These are phyloP conservation scores for Adela reaumurella DNA, from an alignment of 2,888 invertebrate species.

Conservation along the genomic window DNA sequence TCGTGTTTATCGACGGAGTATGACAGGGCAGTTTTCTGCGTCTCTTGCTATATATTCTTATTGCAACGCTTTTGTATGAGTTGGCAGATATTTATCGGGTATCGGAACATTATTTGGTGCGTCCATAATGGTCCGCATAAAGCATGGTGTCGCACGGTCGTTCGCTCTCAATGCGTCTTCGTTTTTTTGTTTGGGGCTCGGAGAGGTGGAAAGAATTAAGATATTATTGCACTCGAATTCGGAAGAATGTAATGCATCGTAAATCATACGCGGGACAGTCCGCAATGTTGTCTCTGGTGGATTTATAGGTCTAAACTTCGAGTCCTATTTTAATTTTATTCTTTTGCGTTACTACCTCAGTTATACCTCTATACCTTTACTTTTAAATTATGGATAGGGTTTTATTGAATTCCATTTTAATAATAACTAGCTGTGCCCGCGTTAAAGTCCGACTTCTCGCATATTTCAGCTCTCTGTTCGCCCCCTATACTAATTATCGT, in stretches of 20 bases:
- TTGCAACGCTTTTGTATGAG: constrained; percentile 56
- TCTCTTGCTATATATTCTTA: constrained; percentile 55
- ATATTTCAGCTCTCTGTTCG: no score
- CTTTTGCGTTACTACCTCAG: no score
- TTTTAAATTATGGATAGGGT: no score
- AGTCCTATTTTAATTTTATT: no score
- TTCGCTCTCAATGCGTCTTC: constrained; percentile 43
- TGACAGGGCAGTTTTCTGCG: constrained; percentile 52
- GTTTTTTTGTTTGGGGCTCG: constrained; percentile 35
- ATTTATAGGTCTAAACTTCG: no score
- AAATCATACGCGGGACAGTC: background rate
- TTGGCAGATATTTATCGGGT: constrained; percentile 57
- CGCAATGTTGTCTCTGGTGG: no score
- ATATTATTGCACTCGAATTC: background rate
- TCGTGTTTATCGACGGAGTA: constrained; percentile 26
- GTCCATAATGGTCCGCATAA: constrained; percentile 54
- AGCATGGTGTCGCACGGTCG: constrained; percentile 57
- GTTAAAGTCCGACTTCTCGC: no score
- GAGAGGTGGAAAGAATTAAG: background rate
- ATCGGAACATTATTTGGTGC: constrained; percentile 53
- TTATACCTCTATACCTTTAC: no score
- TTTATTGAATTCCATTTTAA: no score
- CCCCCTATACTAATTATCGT: no score
- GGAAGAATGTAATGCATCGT: background rate
- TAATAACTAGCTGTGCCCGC: no score